These are phyloP conservation scores for Tursiops truncatus DNA, from an alignment of 2,113 vertebrate genomes.

Conservation along the genomic window DNA sequence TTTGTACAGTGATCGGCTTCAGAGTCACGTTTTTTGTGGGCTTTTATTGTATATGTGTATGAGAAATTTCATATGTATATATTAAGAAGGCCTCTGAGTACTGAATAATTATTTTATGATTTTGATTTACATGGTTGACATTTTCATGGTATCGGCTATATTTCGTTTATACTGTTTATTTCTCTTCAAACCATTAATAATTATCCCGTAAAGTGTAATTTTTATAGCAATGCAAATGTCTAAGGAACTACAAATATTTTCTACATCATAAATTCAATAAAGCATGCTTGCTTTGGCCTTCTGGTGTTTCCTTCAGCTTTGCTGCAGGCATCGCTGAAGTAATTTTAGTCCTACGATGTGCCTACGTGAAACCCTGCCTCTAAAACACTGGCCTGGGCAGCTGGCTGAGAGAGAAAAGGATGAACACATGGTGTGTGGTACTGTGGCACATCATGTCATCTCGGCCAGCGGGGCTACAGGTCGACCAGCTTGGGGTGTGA, in stretches of 20 bases:
- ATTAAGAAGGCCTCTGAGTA: slow-evolving; percentile 63
- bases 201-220: slow-evolving; percentile 67
- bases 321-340: not conserved
- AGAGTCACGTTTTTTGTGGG: slow-evolving; percentile 19
- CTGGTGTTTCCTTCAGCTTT: not conserved
- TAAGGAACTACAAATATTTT: slow-evolving; percentile 62
- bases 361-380: not conserved
- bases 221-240: slow-evolving; percentile 62
- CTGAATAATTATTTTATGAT: slow-evolving; percentile 66
- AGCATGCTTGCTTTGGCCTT: slow-evolving; percentile 39
- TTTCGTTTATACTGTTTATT: slow-evolving; percentile 70
- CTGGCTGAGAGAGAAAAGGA: not conserved
- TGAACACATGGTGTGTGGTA: rapidly evolving
- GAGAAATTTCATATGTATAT: slow-evolving; percentile 61
- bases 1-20: slow-evolving; percentile 26
- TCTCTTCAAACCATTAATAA: slow-evolving; percentile 68
- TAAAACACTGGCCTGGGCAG: not conserved
- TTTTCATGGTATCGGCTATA: slow-evolving; percentile 54
- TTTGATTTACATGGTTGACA: slow-evolving; percentile 70
- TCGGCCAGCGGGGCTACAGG: not conserved
- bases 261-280: slow-evolving; percentile 79
- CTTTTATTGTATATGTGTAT: slow-evolving; percentile 59
- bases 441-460: not conserved
- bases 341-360: not conserved
- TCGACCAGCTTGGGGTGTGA: not conserved